Evolutionary conservation across 2,113 vertebrate genomes (phyloP).

Genomic region (Calcarius ornatus): DNA sequence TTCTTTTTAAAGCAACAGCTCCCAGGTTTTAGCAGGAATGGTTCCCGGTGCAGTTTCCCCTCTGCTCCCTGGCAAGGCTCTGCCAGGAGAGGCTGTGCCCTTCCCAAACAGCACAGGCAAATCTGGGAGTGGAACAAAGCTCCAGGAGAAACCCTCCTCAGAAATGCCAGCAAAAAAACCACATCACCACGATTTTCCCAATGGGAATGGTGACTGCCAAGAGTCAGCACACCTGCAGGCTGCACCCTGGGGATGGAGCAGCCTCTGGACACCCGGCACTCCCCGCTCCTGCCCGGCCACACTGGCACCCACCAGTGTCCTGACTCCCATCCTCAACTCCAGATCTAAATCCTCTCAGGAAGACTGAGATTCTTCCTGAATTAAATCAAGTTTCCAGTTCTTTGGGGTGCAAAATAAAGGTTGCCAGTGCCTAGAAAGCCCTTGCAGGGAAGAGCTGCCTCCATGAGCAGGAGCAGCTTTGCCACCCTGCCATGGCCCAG

Average conservation of each 20-base stretch:
- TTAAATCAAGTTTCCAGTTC: neutral
- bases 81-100: fast-evolving
- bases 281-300: neutral
- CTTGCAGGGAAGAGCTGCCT: neutral
- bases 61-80: neutral
- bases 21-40: conserved; percentile 54
- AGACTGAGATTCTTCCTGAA: neutral
- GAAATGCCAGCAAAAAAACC: neutral
- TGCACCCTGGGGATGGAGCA: neutral
- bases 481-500: too few relatives aligned
- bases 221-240: neutral
- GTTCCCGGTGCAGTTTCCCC: neutral
- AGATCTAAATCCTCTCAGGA: neutral
- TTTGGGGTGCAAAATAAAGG: neutral
- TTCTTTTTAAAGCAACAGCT: conserved; percentile 80
- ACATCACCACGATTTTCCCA: neutral
- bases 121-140: neutral
- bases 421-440: neutral
- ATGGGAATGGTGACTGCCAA: fast-evolving
- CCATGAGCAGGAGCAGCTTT: neutral
- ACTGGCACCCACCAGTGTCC: fast-evolving
- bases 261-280: neutral
- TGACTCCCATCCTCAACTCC: neutral
- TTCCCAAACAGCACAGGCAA: fast-evolving
- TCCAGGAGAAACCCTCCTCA: neutral